Evolutionary conservation across 2,797 vertebrate genomes (phyloP), one percentile per base, ranked within the genome.

Genomic region (Chaenodraco wilsoni): DNA sequence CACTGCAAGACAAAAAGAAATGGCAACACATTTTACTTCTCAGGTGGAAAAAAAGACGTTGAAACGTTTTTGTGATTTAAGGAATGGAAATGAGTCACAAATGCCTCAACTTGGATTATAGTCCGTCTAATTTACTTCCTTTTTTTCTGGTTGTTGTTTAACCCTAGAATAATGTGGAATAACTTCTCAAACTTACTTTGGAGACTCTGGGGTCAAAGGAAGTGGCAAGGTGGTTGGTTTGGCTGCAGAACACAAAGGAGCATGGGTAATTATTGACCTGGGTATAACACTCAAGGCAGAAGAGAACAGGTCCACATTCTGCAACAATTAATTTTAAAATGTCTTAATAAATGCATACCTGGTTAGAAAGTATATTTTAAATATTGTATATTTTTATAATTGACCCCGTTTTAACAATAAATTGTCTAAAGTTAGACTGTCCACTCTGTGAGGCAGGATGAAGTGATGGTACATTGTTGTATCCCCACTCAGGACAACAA

Each of bases 181-280:
- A 97, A 93, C 92, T 95, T 97, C 95, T 96, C 95, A 93, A 96
- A 99, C 98, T 99, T 99, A 99, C 98, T 99, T 99, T 98, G 97
- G 97, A 96, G 98, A 98, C 95, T 99, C 98, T 84, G 98, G 98
- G 82, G 97, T 99, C 98, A 99, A 95, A 95, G 98, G 98, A 96
- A 99, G 98, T 94, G 98, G 96, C 96, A 99, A 96, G 96, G 94
- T 98, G 95, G 96, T 97, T 97, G 97, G 96, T 97, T 97, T 98
- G 96, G 96, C 98, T 99, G 96, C 93, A 96, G 94, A 93, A 95
- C 93, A 94, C 80, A 95, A 94, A 96, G 93, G 93, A 94, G 94
- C 92, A 95, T 92, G 91, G 92, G 91, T 94, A 95, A 95, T 95
- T 95, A 95, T 94, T 95, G 91, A 95, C 90, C 94, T 94, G 94